Base-by-base conservation (phyloP, 2,888 invertebrate genomes). In the Steinernema scapterisci region DNA sequence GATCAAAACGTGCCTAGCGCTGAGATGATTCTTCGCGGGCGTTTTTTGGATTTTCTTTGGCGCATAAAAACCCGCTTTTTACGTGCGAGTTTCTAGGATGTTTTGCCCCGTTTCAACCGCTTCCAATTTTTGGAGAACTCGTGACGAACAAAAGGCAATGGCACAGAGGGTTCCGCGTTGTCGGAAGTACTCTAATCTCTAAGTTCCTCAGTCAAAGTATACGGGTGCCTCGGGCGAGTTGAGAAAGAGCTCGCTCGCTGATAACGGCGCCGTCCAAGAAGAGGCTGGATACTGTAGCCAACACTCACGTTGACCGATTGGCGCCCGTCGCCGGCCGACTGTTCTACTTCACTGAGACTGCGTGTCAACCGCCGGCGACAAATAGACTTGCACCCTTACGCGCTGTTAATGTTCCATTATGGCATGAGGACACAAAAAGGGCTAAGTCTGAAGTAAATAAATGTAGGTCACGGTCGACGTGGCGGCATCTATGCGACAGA, bases 361-460 rank as follows among this genome's bases (percentile, higher is more conserved):
- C 63, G 63, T 63, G 63, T 63, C 63, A 63, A 63, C 63, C 63
- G 16, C 63, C 63, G 63, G 63, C 63, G 63, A 63, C 63, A 63
- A 63, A 63, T 63, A 25, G 63, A 63, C 63, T 63, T 27, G 63
- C 63, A 63, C 63, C 63, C 31, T 16, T 31, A 25, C 63, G 31
- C 63, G 63, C 27, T 63, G 63, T 63, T 31, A 63, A 31, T 63
- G 63, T 63, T 25, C 63, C 63, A 63, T 63, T 63, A 63, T 63
- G 54, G 23, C 63, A 16, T 27, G 23, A 9, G 63, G 63, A n/a
- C 63, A 31, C 63, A 63, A 63, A 63, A 63, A 63, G 19, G 63
- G 31, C 31, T 16, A 25, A 11, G 63, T 63, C 63, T 63, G 25
- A 1, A 63, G 63, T 63, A 27, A 31, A n/a, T 63, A 63, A 25